A percentile compares a stretch with the other conserved stretches of the same genome.
These are phyloP conservation scores for Eilema griseolum DNA, from an alignment of 2,888 invertebrate species.

Conservation along the genomic window DNA sequence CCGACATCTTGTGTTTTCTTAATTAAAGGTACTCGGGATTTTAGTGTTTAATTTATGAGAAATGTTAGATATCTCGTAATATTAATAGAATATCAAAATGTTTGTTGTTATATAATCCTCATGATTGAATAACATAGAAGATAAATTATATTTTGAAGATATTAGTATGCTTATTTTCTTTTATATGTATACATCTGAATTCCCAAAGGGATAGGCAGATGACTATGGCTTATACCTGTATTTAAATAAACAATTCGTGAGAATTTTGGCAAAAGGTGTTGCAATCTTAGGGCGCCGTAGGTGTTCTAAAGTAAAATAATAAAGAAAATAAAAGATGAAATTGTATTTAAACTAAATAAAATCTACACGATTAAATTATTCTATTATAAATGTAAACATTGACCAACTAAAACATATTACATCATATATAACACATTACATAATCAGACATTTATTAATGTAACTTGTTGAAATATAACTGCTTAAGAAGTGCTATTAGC, in stretches of 20 bases:
- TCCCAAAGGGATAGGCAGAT: no score
- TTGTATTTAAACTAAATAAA: not conserved
- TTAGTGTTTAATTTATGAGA: conserved; percentile 18
- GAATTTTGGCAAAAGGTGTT: not conserved
- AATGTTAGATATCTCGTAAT: not conserved
- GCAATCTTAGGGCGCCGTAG: not conserved
- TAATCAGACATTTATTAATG: not conserved
- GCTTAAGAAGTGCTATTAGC: not conserved
- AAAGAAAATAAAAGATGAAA: no score
- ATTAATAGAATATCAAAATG: conserved; percentile 5
- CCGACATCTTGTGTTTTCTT: conserved; percentile 21
- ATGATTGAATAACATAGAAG: not conserved
- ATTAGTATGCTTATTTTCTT: no score
- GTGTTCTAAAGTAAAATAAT: no score
- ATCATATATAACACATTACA: not conserved
- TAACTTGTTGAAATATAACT: not conserved
- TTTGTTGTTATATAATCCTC: not conserved
- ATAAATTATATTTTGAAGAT: not conserved
- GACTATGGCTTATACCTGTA: no score
- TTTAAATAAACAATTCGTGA: not conserved
- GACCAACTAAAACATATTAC: not conserved
- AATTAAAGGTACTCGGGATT: conserved; percentile 13
- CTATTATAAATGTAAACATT: not conserved
- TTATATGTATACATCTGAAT: no score
- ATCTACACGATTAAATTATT: no score